Evolutionary conservation across 2,888 invertebrate species (phyloP).

Genomic region (Holacanthella duospinosa): DNA sequence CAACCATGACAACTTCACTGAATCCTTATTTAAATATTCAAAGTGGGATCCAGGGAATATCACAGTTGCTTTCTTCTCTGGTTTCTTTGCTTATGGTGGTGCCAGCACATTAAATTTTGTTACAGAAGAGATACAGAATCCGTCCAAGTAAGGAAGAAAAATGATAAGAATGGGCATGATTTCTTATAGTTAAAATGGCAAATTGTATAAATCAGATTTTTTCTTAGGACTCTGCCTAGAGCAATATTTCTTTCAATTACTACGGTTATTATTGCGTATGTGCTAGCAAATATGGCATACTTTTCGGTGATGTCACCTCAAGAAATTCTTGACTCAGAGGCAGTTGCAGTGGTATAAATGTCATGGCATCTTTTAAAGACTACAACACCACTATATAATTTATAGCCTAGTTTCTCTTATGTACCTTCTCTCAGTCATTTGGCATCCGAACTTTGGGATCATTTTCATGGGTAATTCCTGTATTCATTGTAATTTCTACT

Average conservation of each 20-base stretch:
- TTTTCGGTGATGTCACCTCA: constrained; percentile 71
- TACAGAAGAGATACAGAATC: constrained; percentile 35
- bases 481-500: constrained; percentile 79
- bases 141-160: constrained; percentile 21
- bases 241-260: constrained; percentile 91
- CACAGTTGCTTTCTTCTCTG: constrained; percentile 28
- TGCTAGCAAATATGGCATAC: constrained; percentile 80
- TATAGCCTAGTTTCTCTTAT: too few species aligned
- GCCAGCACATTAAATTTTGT: constrained; percentile 26
- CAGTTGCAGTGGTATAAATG: constrained; percentile 70
- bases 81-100: constrained; percentile 32
- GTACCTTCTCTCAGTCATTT: constrained; percentile 49
- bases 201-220: background rate
- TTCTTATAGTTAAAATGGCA: background rate
- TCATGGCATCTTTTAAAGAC: background rate
- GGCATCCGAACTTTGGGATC: constrained; percentile 59
- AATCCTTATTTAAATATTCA: constrained; percentile 28
- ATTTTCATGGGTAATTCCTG: constrained; percentile 61
- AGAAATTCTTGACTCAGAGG: constrained; percentile 70
- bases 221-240: constrained; percentile 75
- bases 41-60: constrained; percentile 23
- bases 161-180: too few species aligned
- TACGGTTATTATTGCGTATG: constrained; percentile 76
- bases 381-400: background rate
- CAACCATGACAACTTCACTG: constrained; percentile 18